These are phyloP conservation scores for Conopomorpha cramerella DNA, from an alignment of 1,140 invertebrate species.

Conservation along the genomic window DNA sequence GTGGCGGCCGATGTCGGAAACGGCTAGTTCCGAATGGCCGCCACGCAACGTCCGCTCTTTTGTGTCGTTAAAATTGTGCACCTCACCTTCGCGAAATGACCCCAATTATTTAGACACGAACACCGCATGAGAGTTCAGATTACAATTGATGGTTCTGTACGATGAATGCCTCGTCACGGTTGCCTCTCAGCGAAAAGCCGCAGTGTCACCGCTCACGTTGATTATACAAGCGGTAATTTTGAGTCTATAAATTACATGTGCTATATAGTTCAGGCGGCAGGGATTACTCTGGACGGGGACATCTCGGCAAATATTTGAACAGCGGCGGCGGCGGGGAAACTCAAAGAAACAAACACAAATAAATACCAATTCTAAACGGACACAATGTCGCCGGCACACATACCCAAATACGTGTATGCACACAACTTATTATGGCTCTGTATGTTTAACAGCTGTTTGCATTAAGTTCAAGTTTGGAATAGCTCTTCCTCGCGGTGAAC, in stretches of 20 bases:
- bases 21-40: no score
- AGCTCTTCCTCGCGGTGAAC: no score
- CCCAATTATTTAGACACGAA: background rate
- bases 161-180: no score
- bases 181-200: no score
- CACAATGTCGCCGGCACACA: slow-evolving; percentile 19
- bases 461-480: background rate
- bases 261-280: no score
- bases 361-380: slow-evolving; percentile 24
- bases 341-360: slow-evolving; percentile 21
- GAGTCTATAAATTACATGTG: background rate
- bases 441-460: background rate
- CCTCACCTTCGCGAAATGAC: no score
- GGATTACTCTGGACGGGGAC: no score
- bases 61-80: background rate
- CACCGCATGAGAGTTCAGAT: no score
- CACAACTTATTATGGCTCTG: slow-evolving; percentile 12
- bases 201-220: no score
- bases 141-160: no score
- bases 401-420: slow-evolving; percentile 37
- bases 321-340: slow-evolving; percentile 6
- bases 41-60: background rate
- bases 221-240: background rate
- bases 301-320: no score
- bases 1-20: no score